These are phyloP conservation scores for Heliconius melpomene DNA, from an alignment of 1,140 invertebrate genomes.

Conservation along the genomic window DNA sequence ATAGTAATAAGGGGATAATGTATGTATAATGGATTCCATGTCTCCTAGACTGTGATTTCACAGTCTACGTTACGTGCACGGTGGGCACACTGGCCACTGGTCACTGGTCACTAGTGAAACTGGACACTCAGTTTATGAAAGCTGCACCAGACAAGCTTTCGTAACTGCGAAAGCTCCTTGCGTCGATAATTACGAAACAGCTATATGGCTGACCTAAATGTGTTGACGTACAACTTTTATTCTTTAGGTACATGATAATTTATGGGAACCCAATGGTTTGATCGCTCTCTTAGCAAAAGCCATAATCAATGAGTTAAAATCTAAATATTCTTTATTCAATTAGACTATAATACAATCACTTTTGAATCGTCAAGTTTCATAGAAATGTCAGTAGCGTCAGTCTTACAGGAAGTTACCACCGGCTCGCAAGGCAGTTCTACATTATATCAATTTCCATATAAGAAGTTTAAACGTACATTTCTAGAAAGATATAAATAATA, in stretches of 20 bases:
- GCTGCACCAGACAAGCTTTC: neutral
- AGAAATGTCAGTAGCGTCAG: too few relatives aligned
- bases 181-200: neutral
- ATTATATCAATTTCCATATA: neutral
- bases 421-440: too few relatives aligned
- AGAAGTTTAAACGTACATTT: neutral
- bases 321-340: too few relatives aligned
- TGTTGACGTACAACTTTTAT: neutral
- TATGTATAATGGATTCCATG: neutral
- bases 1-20: constrained; percentile 7
- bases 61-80: neutral
- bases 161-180: neutral
- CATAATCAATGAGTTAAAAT: too few relatives aligned
- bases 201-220: neutral
- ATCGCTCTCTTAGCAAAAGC: neutral
- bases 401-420: too few relatives aligned
- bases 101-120: neutral
- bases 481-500: neutral
- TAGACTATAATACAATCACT: too few relatives aligned
- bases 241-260: neutral
- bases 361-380: too few relatives aligned
- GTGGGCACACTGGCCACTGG: neutral
- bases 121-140: neutral
- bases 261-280: neutral
- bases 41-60: neutral